phyloP scores from a whole-genome alignment of 2,113 vertebrate species.

The Halichoerus grypus region DNA sequence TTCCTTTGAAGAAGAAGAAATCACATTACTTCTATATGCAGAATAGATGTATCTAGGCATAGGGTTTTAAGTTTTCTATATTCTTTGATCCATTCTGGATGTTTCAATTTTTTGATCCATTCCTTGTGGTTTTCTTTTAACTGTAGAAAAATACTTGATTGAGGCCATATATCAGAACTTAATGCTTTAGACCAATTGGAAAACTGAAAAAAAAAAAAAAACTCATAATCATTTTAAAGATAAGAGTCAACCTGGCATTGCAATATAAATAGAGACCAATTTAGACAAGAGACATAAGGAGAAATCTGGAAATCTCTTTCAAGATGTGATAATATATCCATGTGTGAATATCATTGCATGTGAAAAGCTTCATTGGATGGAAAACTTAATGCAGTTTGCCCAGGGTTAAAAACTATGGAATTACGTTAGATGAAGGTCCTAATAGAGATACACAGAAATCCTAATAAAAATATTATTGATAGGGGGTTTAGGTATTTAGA shows the following conservation, averaged over 20 bases:
- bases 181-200: constrained; percentile 43
- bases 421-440: not conserved
- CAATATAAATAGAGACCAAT: constrained; percentile 57
- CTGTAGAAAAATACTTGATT: not conserved
- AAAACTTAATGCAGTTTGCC: constrained; percentile 51
- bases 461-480: constrained; percentile 9
- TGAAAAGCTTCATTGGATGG: constrained; percentile 33
- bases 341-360: constrained; percentile 59
- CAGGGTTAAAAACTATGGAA: constrained; percentile 17
- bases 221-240: not conserved
- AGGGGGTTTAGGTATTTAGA: not conserved
- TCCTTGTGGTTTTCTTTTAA: constrained; percentile 4
- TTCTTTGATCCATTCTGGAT: not conserved
- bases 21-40: not conserved
- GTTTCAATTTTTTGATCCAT: not conserved
- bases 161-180: not conserved
- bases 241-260: not conserved
- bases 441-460: not conserved
- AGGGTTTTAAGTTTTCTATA: not conserved
- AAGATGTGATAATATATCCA: constrained; percentile 23
- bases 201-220: not conserved
- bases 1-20: not conserved
- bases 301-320: constrained; percentile 59
- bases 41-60: not conserved
- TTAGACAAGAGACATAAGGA: constrained; percentile 62